These are phyloP conservation scores for Sander vitreus DNA, from an alignment of 2,113 vertebrate genomes.

Conservation along the genomic window DNA sequence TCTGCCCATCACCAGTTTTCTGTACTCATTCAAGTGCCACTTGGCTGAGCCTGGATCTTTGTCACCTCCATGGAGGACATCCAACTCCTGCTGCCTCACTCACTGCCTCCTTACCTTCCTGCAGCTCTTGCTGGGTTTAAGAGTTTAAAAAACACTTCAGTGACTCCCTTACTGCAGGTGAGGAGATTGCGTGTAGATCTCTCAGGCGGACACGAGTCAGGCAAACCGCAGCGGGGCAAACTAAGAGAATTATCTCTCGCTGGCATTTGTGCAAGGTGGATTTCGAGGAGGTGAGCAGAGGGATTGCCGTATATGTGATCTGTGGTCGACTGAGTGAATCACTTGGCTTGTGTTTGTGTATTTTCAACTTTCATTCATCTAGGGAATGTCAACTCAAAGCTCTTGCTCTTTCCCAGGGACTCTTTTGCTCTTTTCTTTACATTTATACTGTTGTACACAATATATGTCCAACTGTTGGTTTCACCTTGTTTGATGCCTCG, in stretches of 20 bases:
- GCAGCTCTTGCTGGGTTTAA: conserved; percentile 36
- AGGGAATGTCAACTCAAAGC: conserved; percentile 6
- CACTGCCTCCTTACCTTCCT: conserved; percentile 10
- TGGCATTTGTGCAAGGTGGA: conserved; percentile 43
- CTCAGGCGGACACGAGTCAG: conserved; percentile 46
- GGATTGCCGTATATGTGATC: conserved; percentile 29
- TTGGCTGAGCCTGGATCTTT: conserved; percentile 23
- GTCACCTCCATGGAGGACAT: conserved; percentile 9
- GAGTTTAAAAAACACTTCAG: conserved; percentile 42
- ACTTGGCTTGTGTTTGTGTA: background rate
- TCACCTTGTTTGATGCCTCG: background rate
- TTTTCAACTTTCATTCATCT: conserved; percentile 17
- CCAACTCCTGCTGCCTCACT: background rate
- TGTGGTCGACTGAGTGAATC: background rate
- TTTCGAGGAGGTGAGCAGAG: conserved; percentile 18
- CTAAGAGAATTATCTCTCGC: conserved; percentile 48
- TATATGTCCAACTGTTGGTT: background rate
- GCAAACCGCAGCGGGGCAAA: conserved; percentile 44
- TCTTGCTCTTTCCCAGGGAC: background rate
- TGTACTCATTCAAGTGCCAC: conserved; percentile 24
- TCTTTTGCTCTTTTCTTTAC: conserved; percentile 1
- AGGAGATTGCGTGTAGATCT: conserved; percentile 45
- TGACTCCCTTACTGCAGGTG: conserved; percentile 34
- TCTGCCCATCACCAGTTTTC: conserved; percentile 3
- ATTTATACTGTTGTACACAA: background rate